Conservation (phyloP, 2,113 vertebrate genomes). For the Pycnonotus jocosus region DNA sequence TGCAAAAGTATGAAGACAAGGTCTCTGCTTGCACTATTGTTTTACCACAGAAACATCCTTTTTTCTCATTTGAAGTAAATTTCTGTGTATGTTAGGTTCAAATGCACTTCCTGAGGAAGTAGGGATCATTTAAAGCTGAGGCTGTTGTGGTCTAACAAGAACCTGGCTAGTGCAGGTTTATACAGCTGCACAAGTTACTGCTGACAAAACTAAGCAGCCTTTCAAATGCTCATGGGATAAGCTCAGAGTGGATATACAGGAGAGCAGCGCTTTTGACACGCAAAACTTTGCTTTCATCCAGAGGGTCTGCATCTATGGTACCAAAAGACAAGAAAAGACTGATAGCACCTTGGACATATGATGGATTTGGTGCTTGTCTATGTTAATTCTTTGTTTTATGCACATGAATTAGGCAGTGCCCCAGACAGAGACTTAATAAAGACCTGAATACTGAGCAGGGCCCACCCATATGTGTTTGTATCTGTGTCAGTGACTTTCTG, state of each 20-base stretch:
- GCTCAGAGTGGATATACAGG: not conserved
- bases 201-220: not conserved
- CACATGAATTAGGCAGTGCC: not conserved
- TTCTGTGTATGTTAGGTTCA: not conserved
- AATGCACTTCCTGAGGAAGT: constrained; percentile 1
- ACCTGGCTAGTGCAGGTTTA: not conserved
- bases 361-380: not conserved
- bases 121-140: not conserved
- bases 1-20: not conserved
- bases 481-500: not conserved
- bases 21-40: not conserved
- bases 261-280: not conserved
- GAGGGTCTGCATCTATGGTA: not conserved
- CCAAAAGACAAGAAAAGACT: not conserved
- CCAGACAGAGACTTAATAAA: not conserved
- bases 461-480: not conserved
- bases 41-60: not conserved
- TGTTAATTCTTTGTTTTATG: not conserved
- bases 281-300: not conserved
- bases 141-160: not conserved
- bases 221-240: not conserved
- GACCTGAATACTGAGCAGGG: not conserved
- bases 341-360: rapidly evolving
- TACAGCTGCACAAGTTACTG: not conserved
- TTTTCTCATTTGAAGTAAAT: not conserved